A percentile compares a stretch with the other conserved stretches of the same genome.
Evolutionary conservation across 2,888 invertebrate species (phyloP).

Genomic region (Athetis lepigone): DNA sequence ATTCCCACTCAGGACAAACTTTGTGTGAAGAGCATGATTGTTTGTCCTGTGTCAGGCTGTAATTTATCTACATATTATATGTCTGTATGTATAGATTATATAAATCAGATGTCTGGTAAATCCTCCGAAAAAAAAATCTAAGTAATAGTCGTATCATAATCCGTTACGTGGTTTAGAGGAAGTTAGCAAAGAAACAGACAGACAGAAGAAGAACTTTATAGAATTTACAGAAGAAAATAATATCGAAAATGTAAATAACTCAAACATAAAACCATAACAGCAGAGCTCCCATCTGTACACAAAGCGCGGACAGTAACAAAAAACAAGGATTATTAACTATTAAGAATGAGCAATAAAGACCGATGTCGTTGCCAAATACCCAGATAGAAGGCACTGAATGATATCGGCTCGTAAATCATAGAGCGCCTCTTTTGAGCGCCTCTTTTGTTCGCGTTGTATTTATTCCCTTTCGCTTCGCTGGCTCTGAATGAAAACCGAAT

Average conservation of each 20-base stretch:
- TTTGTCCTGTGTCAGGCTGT: too few relatives aligned
- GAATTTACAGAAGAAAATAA: too few relatives aligned
- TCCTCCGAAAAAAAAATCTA: too few relatives aligned
- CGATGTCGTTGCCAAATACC: conserved; percentile 58
- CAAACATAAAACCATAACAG: conserved; percentile 32
- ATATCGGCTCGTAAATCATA: conserved; percentile 78
- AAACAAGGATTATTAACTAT: conserved; percentile 61
- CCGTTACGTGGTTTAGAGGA: too few relatives aligned
- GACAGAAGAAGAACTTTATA: too few relatives aligned
- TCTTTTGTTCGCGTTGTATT: conserved; percentile 69
- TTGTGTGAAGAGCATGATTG: too few relatives aligned
- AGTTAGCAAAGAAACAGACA: too few relatives aligned
- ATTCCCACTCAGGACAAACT: too few relatives aligned
- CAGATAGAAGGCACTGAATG: conserved; percentile 66
- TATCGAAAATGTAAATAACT: conserved; percentile 4
- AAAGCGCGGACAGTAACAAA: conserved; percentile 52
- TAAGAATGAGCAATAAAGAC: conserved; percentile 58
- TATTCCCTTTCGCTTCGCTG: conserved; percentile 68
- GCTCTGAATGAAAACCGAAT: conserved; percentile 69
- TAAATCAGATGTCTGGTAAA: too few relatives aligned
- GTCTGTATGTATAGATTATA: too few relatives aligned
- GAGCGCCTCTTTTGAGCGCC: conserved; percentile 66
- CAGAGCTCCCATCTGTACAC: conserved; percentile 24
- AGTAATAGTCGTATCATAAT: too few relatives aligned
- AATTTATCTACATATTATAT: too few relatives aligned